phyloP scores from a whole-genome alignment of 2,797 vertebrate species.

The Lepilemur septentrionalis region DNA sequence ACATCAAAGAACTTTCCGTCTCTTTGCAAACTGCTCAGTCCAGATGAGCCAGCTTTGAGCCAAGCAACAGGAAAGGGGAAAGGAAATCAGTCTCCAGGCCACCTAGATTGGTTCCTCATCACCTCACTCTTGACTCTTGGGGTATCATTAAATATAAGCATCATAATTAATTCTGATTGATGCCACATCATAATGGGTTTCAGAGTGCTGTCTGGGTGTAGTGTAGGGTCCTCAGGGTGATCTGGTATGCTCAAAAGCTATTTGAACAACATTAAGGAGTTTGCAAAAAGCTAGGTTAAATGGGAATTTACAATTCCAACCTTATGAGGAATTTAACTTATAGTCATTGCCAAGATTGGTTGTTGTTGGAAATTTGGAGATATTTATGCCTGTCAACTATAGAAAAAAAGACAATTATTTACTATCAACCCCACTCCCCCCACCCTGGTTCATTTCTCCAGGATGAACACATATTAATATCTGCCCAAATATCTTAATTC shows the following conservation, averaged over 20 bases:
- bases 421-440: not conserved
- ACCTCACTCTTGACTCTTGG: not conserved
- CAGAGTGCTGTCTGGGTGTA: not conserved
- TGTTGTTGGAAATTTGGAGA: not conserved
- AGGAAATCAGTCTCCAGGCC: not conserved
- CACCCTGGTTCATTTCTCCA: not conserved
- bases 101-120: not conserved
- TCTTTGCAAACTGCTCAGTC: not conserved
- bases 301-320: not conserved
- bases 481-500: not conserved
- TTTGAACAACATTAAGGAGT: not conserved
- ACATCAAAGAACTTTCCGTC: not conserved
- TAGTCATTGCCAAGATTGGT: not conserved
- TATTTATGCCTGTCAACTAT: not conserved
- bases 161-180: not conserved
- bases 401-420: not conserved
- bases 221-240: not conserved
- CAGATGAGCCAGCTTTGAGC: not conserved
- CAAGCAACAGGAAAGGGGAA: not conserved
- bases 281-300: not conserved
- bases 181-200: not conserved
- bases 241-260: not conserved
- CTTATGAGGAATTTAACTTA: not conserved
- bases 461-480: too few relatives aligned
- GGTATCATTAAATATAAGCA: not conserved